phyloP scores from a whole-genome alignment of 1,140 invertebrate genomes.

The Alviniconcha marisindica region DNA sequence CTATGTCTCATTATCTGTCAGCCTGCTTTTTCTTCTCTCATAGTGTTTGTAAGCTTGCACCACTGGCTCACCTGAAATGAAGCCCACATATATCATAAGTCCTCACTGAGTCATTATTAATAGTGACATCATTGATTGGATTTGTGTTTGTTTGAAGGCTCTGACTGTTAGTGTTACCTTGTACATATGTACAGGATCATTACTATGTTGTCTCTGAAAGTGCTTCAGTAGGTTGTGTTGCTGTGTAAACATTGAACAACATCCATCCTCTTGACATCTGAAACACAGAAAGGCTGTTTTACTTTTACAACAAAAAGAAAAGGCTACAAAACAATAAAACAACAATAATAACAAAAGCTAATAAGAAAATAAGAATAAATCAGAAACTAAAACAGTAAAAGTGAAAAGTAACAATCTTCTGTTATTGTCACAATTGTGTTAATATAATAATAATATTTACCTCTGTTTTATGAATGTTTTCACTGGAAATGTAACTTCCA shows the following conservation, averaged over 20 bases:
- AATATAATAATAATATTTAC: neutral
- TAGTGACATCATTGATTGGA: neutral
- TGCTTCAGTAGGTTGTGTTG: slow-evolving; percentile 8
- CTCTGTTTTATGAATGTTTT: too few relatives aligned
- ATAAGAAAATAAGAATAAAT: too few relatives aligned
- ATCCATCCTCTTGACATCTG: slow-evolving; percentile 25
- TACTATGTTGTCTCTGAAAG: slow-evolving; percentile 4
- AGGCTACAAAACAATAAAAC: neutral
- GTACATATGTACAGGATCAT: neutral
- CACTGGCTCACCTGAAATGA: neutral
- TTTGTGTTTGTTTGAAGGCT: neutral
- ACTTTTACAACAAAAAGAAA: neutral
- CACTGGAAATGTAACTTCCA: too few relatives aligned
- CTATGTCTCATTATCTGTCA: neutral
- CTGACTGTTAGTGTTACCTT: neutral
- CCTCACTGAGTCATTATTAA: neutral
- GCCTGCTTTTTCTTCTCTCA: neutral
- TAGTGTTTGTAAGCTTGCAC: neutral
- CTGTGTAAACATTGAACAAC: neutral
- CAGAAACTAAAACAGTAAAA: neutral
- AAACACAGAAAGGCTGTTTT: neutral
- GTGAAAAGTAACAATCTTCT: too few relatives aligned
- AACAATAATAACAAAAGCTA: neutral
- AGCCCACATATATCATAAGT: neutral
- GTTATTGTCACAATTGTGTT: neutral